Evolutionary conservation across 2,888 invertebrate genomes (phyloP).

Genomic region (Drosophila borborema): DNA sequence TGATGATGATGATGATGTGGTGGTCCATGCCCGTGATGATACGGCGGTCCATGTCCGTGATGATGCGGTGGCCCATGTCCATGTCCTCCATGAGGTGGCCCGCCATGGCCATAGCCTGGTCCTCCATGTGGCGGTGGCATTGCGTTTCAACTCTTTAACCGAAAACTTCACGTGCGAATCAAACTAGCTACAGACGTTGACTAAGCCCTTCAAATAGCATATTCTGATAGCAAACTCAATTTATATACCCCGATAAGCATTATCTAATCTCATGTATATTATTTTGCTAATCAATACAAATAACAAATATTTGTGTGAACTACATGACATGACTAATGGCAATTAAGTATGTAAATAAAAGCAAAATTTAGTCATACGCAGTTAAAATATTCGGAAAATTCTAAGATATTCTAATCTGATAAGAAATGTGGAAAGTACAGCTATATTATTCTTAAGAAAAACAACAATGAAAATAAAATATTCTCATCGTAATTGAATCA

Average conservation of each 20-base stretch:
- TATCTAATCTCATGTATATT: constrained; percentile 53
- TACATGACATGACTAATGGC: constrained; percentile 36
- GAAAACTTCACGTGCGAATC: constrained; percentile 26
- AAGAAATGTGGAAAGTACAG: neutral
- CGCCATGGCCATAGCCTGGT: constrained; percentile 49
- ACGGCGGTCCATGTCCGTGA: constrained; percentile 18
- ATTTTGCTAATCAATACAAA: constrained; percentile 39
- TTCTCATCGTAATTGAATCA: neutral
- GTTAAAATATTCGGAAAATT: constrained; percentile 3
- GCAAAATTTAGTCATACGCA: constrained; percentile 38
- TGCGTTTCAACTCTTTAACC: neutral
- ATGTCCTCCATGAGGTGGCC: constrained; percentile 32
- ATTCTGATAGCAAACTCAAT: constrained; percentile 19
- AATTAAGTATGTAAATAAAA: constrained; percentile 6
- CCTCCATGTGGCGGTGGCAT: constrained; percentile 76
- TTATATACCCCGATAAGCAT: constrained; percentile 50
- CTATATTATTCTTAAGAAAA: neutral
- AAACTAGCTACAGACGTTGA: constrained; percentile 30
- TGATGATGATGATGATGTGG: constrained; percentile 46
- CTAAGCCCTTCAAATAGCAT: constrained; percentile 47
- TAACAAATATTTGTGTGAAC: constrained; percentile 18
- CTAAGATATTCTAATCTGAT: neutral
- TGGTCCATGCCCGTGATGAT: constrained; percentile 20
- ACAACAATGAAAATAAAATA: neutral
- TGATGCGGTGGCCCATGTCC: constrained; percentile 23